Base-by-base conservation (phyloP, 2,888 invertebrate genomes). In the Callyntrura sp. region DNA sequence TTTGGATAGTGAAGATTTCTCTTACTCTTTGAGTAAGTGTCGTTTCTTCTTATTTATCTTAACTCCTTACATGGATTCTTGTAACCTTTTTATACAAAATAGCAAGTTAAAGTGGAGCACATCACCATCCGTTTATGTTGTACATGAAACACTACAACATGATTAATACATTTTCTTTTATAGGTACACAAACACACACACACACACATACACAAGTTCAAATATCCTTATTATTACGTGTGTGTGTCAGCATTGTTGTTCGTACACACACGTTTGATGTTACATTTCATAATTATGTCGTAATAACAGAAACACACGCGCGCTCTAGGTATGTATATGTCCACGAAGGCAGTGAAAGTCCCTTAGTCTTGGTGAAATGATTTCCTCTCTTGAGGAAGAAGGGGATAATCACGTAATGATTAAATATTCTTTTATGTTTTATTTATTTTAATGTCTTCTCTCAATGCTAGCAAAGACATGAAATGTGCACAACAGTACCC, bases 11-110 rank as follows among this genome's bases (percentile, higher is more conserved):
- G 91, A 91, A 82, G 92, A 92, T 84, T 91, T 92, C 90, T 92
- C 92, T 84, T 91, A 92, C 90, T 92, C 92, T 81, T 90, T 92
- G 88, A 91, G 92, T 92, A 82, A 89, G 92, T 90, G 68, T 57
- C 79, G 25, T 28, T 43, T 25, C 28, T 8, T 68, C 51, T 68
- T 78, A 51, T 43, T 73, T 65, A 62, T 73, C 48, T 68, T 20
- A 12, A 11, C 73, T 11, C 17, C 48, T 70, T 14, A 65, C 28
- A 70, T 70, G 2, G 12, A 6, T 43, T n/a, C 35, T 43, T 20
- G 17, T 8, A 73, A 11, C 17, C 45, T 35, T 43, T 73, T 48
- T 48, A 73, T 73, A 73, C 45, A 45, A 73, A 76, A 51, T 76
- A 76, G 76, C 25, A 76, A 76, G 28, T 51, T 25, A 76, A 76